Percentiles rank a stretch among this genome's conserved stretches.
Conservation (phyloP, 30 jellyfish, hydroid and myxozoan species). For the Aurelia sp. region DNA sequence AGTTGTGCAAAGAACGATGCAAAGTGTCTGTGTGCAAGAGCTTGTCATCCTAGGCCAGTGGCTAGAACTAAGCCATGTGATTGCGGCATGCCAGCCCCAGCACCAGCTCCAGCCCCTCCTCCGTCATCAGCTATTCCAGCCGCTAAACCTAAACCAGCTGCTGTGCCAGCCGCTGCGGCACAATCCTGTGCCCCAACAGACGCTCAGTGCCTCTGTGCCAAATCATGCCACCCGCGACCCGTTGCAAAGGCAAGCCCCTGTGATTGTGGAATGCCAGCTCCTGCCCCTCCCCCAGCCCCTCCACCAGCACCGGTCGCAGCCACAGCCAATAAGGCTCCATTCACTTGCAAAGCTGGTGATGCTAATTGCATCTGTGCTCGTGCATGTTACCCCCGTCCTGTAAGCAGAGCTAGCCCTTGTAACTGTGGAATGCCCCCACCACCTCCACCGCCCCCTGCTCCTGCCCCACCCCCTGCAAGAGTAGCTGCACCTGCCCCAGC, state of each 20-base stretch:
- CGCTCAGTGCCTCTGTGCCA: constrained; percentile 81
- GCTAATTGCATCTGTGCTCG: constrained; percentile 84
- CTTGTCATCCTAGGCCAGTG: constrained; percentile 70
- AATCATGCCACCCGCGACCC: constrained; percentile 68
- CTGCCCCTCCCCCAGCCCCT: constrained; percentile 67
- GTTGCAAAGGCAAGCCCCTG: constrained; percentile 71
- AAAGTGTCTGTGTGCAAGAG: constrained; percentile 76
- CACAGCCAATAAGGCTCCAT: constrained; percentile 39
- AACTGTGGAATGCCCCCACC: constrained; percentile 71
- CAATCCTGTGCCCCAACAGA: constrained; percentile 27
- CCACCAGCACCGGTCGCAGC: constrained; percentile 48
- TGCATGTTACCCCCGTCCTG: constrained; percentile 84
- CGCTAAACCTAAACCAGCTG: background rate
- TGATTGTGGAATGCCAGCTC: constrained; percentile 72
- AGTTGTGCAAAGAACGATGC: constrained; percentile 58
- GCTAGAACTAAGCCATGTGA: constrained; percentile 71
- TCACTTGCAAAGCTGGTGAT: constrained; percentile 73
- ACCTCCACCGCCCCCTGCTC: constrained; percentile 28
- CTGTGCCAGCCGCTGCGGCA: background rate
- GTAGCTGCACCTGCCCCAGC: constrained; percentile 36
- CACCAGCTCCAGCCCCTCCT: constrained; percentile 17
- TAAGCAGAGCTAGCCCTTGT: constrained; percentile 73
- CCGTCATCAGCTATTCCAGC: constrained; percentile 5
- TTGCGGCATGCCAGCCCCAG: constrained; percentile 80
- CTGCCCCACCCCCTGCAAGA: constrained; percentile 58